A percentile compares a stretch with the other conserved stretches of the same genome.
These are phyloP conservation scores for Micrastur ruficollis DNA, from an alignment of 2,797 vertebrate species.

Conservation along the genomic window DNA sequence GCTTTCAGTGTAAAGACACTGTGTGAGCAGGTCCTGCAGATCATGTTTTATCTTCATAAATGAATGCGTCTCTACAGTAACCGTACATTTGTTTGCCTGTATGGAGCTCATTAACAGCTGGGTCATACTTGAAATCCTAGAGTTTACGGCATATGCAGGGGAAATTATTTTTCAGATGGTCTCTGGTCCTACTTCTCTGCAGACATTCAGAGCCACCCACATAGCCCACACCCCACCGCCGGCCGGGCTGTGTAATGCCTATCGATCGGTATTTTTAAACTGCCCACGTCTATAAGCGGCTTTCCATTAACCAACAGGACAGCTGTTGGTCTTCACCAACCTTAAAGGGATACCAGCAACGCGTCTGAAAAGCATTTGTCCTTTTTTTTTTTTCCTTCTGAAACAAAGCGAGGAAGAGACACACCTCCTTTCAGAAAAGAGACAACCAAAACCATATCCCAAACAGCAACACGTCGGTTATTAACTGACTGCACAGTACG, in stretches of 20 bases:
- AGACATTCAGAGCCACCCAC: constrained; percentile 26
- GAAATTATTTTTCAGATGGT: constrained; percentile 40
- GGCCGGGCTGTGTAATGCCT: not conserved
- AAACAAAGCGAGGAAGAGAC: not conserved
- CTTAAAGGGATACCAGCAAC: not conserved
- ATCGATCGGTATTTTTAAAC: not conserved
- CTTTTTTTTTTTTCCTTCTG: not conserved
- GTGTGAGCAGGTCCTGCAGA: not conserved
- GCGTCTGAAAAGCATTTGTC: not conserved
- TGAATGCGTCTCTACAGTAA: not conserved
- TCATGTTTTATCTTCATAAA: constrained; percentile 16
- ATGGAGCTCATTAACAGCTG: constrained; percentile 57
- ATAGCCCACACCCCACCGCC: not conserved
- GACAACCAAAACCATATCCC: not conserved
- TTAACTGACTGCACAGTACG: not conserved
- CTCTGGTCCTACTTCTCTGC: constrained; percentile 8
- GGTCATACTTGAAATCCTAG: constrained; percentile 39
- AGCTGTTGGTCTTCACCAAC: not conserved
- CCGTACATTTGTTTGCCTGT: not conserved
- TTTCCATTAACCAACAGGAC: not conserved
- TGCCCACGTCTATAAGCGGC: not conserved
- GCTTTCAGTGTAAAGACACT: not conserved
- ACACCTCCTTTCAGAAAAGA: not conserved
- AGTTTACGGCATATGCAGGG: not conserved
- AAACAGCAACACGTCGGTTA: not conserved